Evolutionary conservation across 2,888 invertebrate species (phyloP), one percentile per base, ranked within the genome.

Genomic region (Pandemis heparana): DNA sequence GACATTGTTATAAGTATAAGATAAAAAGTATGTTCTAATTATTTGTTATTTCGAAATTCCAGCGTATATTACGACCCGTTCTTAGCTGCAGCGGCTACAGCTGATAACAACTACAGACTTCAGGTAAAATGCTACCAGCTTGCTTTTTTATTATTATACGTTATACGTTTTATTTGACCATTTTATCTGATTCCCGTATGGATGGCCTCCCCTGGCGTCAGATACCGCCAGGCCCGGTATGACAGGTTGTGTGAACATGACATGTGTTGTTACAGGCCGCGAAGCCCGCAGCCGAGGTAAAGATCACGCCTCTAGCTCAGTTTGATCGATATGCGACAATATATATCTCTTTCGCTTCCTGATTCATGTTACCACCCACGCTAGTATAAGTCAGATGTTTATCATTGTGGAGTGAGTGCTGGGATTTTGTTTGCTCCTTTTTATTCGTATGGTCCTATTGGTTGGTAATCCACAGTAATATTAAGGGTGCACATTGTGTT

Each of bases 21-120:
- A 39, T 48, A 4, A 48, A 48, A 48, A 68, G n/a, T 32, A 53
- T n/a, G 68, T 43, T 63, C 72, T 68, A 77, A 74, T 75, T 53
- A 76, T 76, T 66, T 74, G 69, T 80, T 78, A 64, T 75, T 84
- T 89, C 86, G 83, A 84, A 89, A 89, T 95, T 96, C 94, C 95
- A 97, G 98, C 94, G 97, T 98, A 82, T 99, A 98, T 96, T 99
- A 98, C 95, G 98, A 99, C 96, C 98, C 98, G 85, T 98, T 98
- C 96, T 95, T 99, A 95, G 98, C 98, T 81, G 97, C 98, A 81
- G 97, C 98, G 79, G 97, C 97, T 79, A 95, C 95, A 83, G 97
- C 97, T 85, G 98, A 98, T 95, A 97, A 97, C 80, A 97, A 97
- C 95, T 97, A 98, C 95, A 97, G 98, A 95, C 95, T 98, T 86